A percentile compares a stretch with the other conserved stretches of the same genome.
phyloP scores from a whole-genome alignment of 2,797 vertebrate genomes.

The Rhynchotus rufescens region DNA sequence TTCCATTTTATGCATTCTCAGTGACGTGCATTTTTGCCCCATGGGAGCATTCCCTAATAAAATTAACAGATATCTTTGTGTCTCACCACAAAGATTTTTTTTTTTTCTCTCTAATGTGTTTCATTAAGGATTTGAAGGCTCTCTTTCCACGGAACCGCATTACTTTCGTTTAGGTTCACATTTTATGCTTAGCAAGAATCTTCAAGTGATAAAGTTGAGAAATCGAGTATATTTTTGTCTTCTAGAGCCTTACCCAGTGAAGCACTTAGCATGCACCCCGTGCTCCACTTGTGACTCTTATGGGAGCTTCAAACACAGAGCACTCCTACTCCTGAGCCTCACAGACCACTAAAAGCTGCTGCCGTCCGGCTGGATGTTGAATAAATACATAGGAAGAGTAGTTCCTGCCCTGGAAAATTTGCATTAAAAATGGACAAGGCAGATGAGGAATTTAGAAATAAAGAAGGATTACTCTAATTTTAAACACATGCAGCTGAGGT shows the following conservation, averaged over 20 bases:
- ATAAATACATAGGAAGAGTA: not conserved
- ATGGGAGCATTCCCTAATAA: slow-evolving; percentile 42
- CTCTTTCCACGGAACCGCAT: slow-evolving; percentile 33
- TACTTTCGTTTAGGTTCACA: slow-evolving; percentile 46
- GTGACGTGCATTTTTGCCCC: slow-evolving; percentile 22
- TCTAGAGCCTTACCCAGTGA: slow-evolving; percentile 27
- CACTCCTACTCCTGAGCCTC: not conserved
- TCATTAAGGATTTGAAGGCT: slow-evolving; percentile 31
- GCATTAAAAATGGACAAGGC: not conserved
- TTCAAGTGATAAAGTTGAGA: slow-evolving; percentile 31
- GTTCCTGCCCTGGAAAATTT: not conserved
- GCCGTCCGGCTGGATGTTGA: not conserved
- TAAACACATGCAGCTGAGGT: not conserved
- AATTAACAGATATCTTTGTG: not conserved
- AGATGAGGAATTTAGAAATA: not conserved
- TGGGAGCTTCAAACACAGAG: not conserved
- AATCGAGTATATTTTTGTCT: slow-evolving; percentile 23
- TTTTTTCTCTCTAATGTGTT: slow-evolving; percentile 24
- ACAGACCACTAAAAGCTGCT: not conserved
- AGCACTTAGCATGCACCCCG: not conserved
- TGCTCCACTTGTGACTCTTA: not conserved
- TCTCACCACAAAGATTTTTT: not conserved
- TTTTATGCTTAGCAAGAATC: slow-evolving; percentile 37
- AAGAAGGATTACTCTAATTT: not conserved
- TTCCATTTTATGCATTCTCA: slow-evolving; percentile 41